A percentile compares a stretch with the other conserved stretches of the same genome.
Conservation (phyloP, 2,888 invertebrate species). For the Pocota personata region DNA sequence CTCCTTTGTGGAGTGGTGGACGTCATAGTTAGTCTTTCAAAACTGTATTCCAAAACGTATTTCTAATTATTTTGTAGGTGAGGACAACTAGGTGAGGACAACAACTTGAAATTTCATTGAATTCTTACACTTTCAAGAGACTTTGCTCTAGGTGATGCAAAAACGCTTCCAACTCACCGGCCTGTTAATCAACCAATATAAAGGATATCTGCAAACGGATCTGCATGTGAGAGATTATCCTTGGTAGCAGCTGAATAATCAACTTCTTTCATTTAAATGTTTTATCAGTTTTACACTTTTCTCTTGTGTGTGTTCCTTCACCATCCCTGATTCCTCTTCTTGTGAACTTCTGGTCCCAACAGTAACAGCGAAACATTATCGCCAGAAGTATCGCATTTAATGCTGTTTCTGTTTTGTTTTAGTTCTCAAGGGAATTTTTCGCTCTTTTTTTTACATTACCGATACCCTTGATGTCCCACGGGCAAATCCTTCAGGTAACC, state of each 20-base stretch:
- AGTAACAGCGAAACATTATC: slow-evolving; percentile 30
- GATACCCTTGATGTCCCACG: slow-evolving; percentile 4
- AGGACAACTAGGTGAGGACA: too few species aligned
- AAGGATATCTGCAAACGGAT: neutral
- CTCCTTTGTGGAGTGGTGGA: too few species aligned
- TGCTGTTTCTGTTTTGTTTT: slow-evolving; percentile 43
- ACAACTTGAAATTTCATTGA: too few species aligned
- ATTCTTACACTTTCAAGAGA: too few species aligned
- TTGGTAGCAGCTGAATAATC: slow-evolving; percentile 14
- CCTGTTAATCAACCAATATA: too few species aligned
- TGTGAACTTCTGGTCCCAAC: slow-evolving; percentile 9
- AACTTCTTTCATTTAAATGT: slow-evolving; percentile 22
- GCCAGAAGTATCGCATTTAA: slow-evolving; percentile 48
- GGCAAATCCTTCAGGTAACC: neutral
- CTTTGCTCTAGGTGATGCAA: too few species aligned
- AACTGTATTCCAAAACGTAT: too few species aligned
- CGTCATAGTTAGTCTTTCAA: too few species aligned
- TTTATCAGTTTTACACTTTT: neutral
- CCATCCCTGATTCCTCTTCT: neutral
- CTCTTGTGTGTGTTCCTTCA: neutral
- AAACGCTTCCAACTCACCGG: neutral
- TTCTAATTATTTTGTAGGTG: too few species aligned
- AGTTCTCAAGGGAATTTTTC: slow-evolving; percentile 21
- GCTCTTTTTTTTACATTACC: neutral
- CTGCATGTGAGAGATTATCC: neutral